phyloP scores from a whole-genome alignment of 2,113 vertebrate genomes.

The Oryzias melastigma region DNA sequence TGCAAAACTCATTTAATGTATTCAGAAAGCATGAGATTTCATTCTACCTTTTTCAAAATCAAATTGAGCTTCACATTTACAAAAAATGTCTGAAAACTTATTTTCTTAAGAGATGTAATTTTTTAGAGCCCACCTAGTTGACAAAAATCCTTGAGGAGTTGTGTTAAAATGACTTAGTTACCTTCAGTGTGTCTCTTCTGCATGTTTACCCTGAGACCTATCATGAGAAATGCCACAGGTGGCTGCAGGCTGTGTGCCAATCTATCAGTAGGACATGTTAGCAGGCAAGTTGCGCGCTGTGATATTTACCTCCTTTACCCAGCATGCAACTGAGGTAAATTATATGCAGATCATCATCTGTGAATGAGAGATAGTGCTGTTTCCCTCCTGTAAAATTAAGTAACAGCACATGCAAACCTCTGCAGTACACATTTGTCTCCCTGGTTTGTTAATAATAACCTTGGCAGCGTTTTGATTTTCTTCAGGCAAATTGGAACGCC shows the following conservation, averaged over 20 bases:
- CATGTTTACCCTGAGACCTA: slow-evolving; percentile 16
- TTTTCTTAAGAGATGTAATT: too few relatives aligned
- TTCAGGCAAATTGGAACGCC: slow-evolving; percentile 90
- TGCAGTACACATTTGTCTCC: slow-evolving; percentile 84
- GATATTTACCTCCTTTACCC: slow-evolving; percentile 71
- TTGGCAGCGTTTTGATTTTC: slow-evolving; percentile 83
- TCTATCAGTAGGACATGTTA: slow-evolving; percentile 59
- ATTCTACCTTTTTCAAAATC: too few relatives aligned
- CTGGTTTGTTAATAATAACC: slow-evolving; percentile 87
- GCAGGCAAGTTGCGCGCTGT: slow-evolving; percentile 54
- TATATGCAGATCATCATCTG: slow-evolving; percentile 94
- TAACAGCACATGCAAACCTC: slow-evolving; percentile 49
- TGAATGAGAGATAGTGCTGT: slow-evolving; percentile 87
- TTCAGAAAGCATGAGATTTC: too few relatives aligned
- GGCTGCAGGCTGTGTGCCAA: slow-evolving; percentile 55
- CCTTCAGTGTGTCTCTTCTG: not conserved
- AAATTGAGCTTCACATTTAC: too few relatives aligned
- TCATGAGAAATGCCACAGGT: slow-evolving; percentile 68
- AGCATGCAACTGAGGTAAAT: slow-evolving; percentile 73
- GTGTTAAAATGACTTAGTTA: too few relatives aligned
- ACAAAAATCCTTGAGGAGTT: too few relatives aligned
- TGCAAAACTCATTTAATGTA: too few relatives aligned
- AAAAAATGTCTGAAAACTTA: too few relatives aligned
- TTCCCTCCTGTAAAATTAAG: slow-evolving; percentile 35
- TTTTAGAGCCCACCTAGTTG: too few relatives aligned